Conservation (phyloP, 2,888 invertebrate species). For the Silvanus unidentatus region DNA sequence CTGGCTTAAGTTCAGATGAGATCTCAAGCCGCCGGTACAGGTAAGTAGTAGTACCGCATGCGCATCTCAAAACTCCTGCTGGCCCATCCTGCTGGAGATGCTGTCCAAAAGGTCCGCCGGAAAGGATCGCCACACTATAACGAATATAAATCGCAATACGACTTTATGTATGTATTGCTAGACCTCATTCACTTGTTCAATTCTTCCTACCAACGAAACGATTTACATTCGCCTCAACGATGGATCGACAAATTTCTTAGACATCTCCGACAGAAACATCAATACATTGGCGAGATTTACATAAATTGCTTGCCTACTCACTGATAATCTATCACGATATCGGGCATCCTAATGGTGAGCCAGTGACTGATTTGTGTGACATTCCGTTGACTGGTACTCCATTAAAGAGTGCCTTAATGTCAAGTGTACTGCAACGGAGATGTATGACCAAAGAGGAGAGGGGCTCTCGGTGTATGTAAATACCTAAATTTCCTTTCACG, state of each 20-base stretch:
- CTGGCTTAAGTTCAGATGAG: constrained; percentile 30
- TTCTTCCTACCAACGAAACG: constrained; percentile 9
- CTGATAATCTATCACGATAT: constrained; percentile 40
- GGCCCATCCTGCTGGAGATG: constrained; percentile 8
- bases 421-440: constrained; percentile 19
- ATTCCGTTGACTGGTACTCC: constrained; percentile 33
- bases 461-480: no score
- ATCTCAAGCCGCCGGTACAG: constrained; percentile 17
- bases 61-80: constrained; percentile 12
- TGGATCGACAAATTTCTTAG: constrained; percentile 36
- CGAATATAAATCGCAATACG: no score
- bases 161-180: no score
- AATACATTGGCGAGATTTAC: constrained; percentile 37
- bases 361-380: constrained; percentile 37
- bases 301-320: constrained; percentile 28
- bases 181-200: constrained; percentile 10
- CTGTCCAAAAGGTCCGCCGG: constrained; percentile 4
- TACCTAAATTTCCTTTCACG: no score
- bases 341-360: constrained; percentile 35
- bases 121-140: neutral
- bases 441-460: no score
- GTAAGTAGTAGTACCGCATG: constrained; percentile 21
- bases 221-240: constrained; percentile 21
- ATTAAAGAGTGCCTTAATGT: constrained; percentile 33
- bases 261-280: constrained; percentile 39